phyloP scores from a whole-genome alignment of 2,888 invertebrate genomes.

The Malthinus seriepunctatus region DNA sequence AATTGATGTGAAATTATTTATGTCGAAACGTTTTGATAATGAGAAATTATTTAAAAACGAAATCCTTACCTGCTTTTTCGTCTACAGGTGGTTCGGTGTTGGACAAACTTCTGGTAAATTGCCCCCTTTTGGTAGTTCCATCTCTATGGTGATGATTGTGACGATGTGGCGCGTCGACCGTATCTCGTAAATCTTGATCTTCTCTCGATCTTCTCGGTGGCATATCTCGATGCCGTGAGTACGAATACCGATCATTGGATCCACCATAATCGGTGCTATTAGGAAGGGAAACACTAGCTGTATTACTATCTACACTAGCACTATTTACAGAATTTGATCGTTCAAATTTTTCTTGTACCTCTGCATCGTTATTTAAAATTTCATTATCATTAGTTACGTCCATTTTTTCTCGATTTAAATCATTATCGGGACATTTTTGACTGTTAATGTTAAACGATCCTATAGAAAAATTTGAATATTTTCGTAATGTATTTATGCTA shows the following conservation, averaged over 20 bases:
- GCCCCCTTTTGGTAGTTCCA: slow-evolving; percentile 62
- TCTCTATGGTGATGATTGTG: slow-evolving; percentile 57
- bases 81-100: slow-evolving; percentile 81
- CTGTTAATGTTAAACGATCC: not conserved
- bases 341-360: not conserved
- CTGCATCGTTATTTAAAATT: not conserved
- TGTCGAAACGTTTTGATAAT: not conserved
- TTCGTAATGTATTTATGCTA: slow-evolving; percentile 35
- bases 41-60: not conserved
- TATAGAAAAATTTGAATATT: slow-evolving; percentile 15
- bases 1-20: not conserved
- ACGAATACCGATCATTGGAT: slow-evolving; percentile 44
- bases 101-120: slow-evolving; percentile 79
- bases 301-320: slow-evolving; percentile 19
- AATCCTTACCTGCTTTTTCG: slow-evolving; percentile 75
- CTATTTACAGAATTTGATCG: not conserved
- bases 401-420: not conserved
- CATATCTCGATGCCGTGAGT: slow-evolving; percentile 39
- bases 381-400: not conserved
- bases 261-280: slow-evolving; percentile 46
- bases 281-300: slow-evolving; percentile 23
- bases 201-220: slow-evolving; percentile 27
- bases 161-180: slow-evolving; percentile 48
- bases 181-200: slow-evolving; percentile 43
- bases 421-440: not conserved